Evolutionary conservation across 1,140 invertebrate genomes (phyloP).

Genomic region (Tetragonula clypearis): DNA sequence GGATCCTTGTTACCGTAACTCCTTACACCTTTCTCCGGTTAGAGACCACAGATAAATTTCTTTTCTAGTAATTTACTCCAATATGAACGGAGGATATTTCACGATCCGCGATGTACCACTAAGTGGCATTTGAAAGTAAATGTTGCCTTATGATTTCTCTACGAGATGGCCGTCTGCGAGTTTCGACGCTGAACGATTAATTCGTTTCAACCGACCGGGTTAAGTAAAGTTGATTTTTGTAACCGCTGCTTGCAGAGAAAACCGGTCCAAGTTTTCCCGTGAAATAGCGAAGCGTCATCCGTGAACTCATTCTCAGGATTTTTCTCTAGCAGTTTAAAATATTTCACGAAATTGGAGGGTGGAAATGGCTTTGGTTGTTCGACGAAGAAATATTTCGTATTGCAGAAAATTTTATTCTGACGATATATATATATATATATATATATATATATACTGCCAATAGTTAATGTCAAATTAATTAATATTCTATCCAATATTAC

Average conservation of each 20-base stretch:
- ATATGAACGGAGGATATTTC: slow-evolving; percentile 42
- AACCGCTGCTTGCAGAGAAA: neutral
- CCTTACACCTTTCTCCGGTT: no score
- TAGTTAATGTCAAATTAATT: no score
- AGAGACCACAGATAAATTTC: slow-evolving; percentile 39
- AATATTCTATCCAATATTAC: no score
- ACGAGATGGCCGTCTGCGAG: neutral
- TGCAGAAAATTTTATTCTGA: neutral
- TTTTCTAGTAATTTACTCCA: slow-evolving; percentile 58
- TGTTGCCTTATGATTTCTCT: neutral
- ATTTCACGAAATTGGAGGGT: neutral
- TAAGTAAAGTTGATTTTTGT: slow-evolving; percentile 12
- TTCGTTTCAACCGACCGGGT: neutral
- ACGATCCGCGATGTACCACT: slow-evolving; percentile 25
- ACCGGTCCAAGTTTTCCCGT: neutral
- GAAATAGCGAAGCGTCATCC: neutral
- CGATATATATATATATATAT: no score
- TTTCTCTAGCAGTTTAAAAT: neutral
- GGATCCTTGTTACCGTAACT: no score
- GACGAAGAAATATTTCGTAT: neutral
- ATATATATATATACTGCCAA: no score
- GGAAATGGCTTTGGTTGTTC: neutral
- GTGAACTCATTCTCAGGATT: neutral
- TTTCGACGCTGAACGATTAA: neutral
- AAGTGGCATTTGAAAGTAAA: slow-evolving; percentile 21